These are phyloP conservation scores for Polyommatus iphigenia DNA, from an alignment of 2,888 invertebrate species.

Conservation along the genomic window DNA sequence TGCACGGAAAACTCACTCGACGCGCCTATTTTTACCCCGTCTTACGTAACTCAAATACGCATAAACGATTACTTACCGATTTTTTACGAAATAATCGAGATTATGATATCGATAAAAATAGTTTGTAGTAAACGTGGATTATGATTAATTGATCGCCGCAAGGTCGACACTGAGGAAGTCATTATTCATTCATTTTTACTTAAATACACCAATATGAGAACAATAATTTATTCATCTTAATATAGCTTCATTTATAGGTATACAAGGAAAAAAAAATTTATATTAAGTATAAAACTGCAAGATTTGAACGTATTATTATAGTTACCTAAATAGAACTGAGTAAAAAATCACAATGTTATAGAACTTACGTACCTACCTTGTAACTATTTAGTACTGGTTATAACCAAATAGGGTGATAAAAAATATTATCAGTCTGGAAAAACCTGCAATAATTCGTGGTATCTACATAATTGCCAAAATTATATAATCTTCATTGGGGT, in stretches of 20 bases:
- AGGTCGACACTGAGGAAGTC: constrained; percentile 4
- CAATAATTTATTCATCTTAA: not conserved
- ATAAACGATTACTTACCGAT: not conserved
- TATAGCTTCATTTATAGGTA: not conserved
- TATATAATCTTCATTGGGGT: too few relatives aligned
- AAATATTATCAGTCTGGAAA: too few relatives aligned
- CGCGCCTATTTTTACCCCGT: constrained; percentile 17
- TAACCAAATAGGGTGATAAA: too few relatives aligned
- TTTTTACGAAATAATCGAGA: not conserved
- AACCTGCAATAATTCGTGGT: too few relatives aligned
- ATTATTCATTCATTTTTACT: constrained; percentile 6
- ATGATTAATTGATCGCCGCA: constrained; percentile 1
- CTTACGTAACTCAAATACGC: not conserved
- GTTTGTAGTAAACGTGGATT: constrained; percentile 3
- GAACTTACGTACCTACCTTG: too few relatives aligned
- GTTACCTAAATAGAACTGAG: too few relatives aligned
- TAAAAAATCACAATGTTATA: too few relatives aligned
- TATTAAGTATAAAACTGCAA: too few relatives aligned
- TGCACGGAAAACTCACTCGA: constrained; percentile 25
- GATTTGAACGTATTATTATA: too few relatives aligned
- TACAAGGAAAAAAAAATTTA: not conserved
- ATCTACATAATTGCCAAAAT: too few relatives aligned
- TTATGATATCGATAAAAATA: not conserved
- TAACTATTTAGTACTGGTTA: too few relatives aligned
- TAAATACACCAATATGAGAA: constrained; percentile 1